Evolutionary conservation across 2,888 invertebrate species (phyloP).

Genomic region (Amiota mariae): DNA sequence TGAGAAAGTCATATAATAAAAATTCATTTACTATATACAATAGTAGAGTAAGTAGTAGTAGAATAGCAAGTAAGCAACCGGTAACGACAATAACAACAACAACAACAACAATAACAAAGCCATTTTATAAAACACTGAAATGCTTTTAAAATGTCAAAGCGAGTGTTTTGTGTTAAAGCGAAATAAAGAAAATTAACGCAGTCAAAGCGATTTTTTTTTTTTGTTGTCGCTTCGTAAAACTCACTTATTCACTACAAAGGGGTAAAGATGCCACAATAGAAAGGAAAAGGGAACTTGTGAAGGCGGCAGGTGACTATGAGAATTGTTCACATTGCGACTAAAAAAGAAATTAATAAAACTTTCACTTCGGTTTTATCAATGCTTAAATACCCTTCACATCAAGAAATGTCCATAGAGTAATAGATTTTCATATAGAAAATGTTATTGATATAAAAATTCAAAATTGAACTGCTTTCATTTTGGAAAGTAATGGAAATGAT

Average conservation of each 20-base stretch:
- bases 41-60: slow-evolving; percentile 35
- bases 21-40: too few relatives aligned
- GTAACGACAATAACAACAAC: slow-evolving; percentile 46
- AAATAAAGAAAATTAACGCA: slow-evolving; percentile 1
- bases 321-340: neutral
- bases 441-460: too few relatives aligned
- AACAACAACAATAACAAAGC: slow-evolving; percentile 9
- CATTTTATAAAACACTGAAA: slow-evolving; percentile 52
- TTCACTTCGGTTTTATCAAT: too few relatives aligned
- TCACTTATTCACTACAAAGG: neutral
- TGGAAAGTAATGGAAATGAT: too few relatives aligned
- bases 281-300: slow-evolving; percentile 46
- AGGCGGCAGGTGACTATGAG: neutral
- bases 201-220: neutral
- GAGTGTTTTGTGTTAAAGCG: slow-evolving; percentile 33
- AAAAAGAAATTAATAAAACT: neutral
- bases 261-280: neutral
- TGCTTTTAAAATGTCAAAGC: slow-evolving; percentile 68
- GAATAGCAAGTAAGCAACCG: slow-evolving; percentile 48
- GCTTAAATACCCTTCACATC: too few relatives aligned
- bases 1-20: neutral
- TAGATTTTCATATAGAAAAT: too few relatives aligned
- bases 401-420: too few relatives aligned
- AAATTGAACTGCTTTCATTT: too few relatives aligned
- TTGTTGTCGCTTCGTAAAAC: neutral